Conservation (phyloP, 2,888 invertebrate genomes). For the Isotomurus palustris region DNA sequence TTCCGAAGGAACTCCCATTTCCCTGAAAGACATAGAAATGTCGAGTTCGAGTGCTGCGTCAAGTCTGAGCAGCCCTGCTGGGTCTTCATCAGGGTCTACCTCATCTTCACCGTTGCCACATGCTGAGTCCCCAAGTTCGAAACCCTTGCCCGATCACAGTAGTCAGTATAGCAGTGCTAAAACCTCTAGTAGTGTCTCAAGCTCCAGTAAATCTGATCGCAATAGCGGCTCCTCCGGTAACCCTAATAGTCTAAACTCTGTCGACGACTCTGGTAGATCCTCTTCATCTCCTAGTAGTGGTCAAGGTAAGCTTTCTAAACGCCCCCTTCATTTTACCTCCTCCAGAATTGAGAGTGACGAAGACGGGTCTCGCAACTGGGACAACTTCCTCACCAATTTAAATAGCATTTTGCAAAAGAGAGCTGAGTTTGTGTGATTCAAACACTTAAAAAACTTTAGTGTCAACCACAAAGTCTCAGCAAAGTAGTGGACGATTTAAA, state of each 20-base stretch:
- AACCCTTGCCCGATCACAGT: conserved; percentile 7
- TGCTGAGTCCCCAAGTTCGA: conserved; percentile 4
- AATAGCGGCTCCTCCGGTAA: too few relatives aligned
- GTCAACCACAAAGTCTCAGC: too few relatives aligned
- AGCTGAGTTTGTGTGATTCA: conserved; percentile 39
- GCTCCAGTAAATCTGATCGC: conserved; percentile 20
- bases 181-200: conserved; percentile 21
- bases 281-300: conserved; percentile 33
- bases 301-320: conserved; percentile 41
- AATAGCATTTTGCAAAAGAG: conserved; percentile 41
- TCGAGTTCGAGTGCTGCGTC: conserved; percentile 34
- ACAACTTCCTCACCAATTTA: conserved; percentile 38
- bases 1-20: conserved; percentile 5
- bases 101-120: conserved; percentile 37
- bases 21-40: conserved; percentile 28
- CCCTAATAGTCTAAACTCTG: conserved; percentile 18
- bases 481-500: too few relatives aligned
- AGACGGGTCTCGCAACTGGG: conserved; percentile 38
- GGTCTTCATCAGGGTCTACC: conserved; percentile 27
- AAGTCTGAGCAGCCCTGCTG: conserved; percentile 35
- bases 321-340: conserved; percentile 23
- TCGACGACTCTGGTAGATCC: conserved; percentile 27
- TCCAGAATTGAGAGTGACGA: conserved; percentile 9
- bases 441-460: too few relatives aligned
- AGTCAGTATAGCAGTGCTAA: conserved; percentile 30